phyloP scores from a whole-genome alignment of 1,140 invertebrate genomes.

The Lithobius niger region DNA sequence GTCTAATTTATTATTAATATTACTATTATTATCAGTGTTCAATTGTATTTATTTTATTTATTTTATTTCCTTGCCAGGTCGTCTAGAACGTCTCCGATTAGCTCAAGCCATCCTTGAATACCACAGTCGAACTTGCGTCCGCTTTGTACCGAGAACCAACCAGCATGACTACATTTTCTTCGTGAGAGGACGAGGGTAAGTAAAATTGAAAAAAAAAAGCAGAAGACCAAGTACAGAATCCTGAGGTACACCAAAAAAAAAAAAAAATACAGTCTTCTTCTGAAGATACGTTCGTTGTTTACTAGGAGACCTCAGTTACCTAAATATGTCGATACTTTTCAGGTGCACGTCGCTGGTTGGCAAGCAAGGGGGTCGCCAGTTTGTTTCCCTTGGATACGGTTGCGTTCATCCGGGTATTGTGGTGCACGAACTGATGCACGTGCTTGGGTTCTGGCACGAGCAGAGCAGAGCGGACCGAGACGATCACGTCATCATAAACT shows the following conservation, averaged over 20 bases:
- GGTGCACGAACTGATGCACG: slow-evolving; percentile 32
- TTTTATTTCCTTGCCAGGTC: slow-evolving; percentile 1
- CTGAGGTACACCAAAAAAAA: no score
- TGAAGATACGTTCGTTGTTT: no score
- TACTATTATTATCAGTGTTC: not conserved
- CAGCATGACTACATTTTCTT: slow-evolving; percentile 18
- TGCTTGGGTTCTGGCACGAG: slow-evolving; percentile 31
- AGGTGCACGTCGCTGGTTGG: slow-evolving; percentile 21
- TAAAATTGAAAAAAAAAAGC: no score
- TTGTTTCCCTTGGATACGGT: slow-evolving; percentile 8
- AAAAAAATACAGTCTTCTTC: no score
- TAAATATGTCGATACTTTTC: no score
- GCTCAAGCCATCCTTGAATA: slow-evolving; percentile 14
- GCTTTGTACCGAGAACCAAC: slow-evolving; percentile 18
- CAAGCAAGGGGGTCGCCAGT: slow-evolving; percentile 3
- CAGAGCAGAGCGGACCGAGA: slow-evolving; percentile 30
- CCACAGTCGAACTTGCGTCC: slow-evolving; percentile 13
- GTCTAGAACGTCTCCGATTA: slow-evolving; percentile 10
- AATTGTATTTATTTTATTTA: no score
- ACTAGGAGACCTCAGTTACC: no score
- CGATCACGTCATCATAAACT: slow-evolving; percentile 20
- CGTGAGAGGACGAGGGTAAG: not conserved
- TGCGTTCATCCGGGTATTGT: slow-evolving; percentile 25
- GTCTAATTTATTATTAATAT: not conserved
- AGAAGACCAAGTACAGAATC: no score